Conservation (phyloP, 2,888 invertebrate genomes). For the Zhengitettix transpicula region DNA sequence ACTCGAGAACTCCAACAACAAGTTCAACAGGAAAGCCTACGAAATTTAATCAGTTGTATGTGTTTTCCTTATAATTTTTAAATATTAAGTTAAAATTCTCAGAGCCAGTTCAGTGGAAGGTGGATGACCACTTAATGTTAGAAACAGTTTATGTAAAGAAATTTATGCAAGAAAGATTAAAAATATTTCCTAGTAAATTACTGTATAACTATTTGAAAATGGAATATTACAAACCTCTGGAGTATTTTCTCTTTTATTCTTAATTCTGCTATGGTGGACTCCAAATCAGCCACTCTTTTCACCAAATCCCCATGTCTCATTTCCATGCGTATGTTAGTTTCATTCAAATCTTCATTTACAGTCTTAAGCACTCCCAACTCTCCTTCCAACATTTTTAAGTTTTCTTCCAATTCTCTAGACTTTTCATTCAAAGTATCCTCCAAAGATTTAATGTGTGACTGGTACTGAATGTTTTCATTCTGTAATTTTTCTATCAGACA, state of each 20-base stretch:
- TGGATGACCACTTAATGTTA: too few relatives aligned
- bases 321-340: neutral
- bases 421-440: neutral
- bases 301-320: neutral
- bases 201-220: too few relatives aligned
- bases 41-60: too few relatives aligned
- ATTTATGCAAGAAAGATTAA: too few relatives aligned
- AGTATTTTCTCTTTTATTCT: neutral
- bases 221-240: too few relatives aligned
- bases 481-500: neutral
- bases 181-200: too few relatives aligned
- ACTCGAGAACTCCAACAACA: too few relatives aligned
- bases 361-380: neutral
- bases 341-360: neutral
- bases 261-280: neutral
- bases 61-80: too few relatives aligned
- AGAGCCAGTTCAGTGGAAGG: too few relatives aligned
- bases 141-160: too few relatives aligned
- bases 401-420: neutral
- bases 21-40: too few relatives aligned
- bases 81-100: too few relatives aligned
- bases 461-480: neutral
- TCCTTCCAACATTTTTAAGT: neutral
- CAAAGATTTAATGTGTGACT: neutral
- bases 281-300: neutral